Percentiles rank a stretch among this genome's conserved stretches.
These are phyloP conservation scores for Macaca fascicularis DNA, from an alignment of 2,113 vertebrate species.

Conservation along the genomic window DNA sequence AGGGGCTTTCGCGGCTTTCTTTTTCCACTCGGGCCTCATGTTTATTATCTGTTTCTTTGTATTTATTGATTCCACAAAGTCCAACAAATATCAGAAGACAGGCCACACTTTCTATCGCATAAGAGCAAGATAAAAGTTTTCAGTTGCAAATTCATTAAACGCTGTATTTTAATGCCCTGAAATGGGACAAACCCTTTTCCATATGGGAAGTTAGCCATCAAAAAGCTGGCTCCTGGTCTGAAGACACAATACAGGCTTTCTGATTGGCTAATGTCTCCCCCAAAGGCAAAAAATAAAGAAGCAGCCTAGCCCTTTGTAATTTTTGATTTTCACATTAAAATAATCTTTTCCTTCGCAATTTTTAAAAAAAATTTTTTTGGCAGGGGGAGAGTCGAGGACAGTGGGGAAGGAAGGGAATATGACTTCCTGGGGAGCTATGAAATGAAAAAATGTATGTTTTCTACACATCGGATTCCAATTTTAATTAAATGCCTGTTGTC, in stretches of 20 bases:
- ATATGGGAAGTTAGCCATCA: conserved; percentile 1
- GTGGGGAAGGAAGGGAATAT: background rate
- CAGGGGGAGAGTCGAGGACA: background rate
- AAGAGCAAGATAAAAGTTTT: conserved; percentile 29
- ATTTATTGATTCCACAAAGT: conserved; percentile 3
- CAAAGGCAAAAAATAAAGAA: conserved; percentile 57
- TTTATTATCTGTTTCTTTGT: background rate
- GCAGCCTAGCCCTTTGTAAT: conserved; percentile 7
- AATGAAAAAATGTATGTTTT: conserved; percentile 61
- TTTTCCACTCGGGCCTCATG: background rate
- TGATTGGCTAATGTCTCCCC: conserved; percentile 22
- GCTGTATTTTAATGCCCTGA: conserved; percentile 28
- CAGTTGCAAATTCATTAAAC: conserved; percentile 23
- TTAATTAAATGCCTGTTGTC: conserved; percentile 72
- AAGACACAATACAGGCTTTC: conserved; percentile 51
- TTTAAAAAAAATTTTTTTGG: background rate
- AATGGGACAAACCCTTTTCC: conserved; percentile 25
- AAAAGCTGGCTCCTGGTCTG: conserved; percentile 13
- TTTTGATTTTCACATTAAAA: conserved; percentile 68
- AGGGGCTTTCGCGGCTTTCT: too few relatives aligned
- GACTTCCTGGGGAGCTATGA: conserved; percentile 53
- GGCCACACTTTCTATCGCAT: background rate
- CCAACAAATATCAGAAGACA: background rate
- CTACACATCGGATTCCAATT: conserved; percentile 61
- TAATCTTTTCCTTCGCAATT: background rate